phyloP scores from a whole-genome alignment of 2,113 vertebrate species.

The Pavo muticus region DNA sequence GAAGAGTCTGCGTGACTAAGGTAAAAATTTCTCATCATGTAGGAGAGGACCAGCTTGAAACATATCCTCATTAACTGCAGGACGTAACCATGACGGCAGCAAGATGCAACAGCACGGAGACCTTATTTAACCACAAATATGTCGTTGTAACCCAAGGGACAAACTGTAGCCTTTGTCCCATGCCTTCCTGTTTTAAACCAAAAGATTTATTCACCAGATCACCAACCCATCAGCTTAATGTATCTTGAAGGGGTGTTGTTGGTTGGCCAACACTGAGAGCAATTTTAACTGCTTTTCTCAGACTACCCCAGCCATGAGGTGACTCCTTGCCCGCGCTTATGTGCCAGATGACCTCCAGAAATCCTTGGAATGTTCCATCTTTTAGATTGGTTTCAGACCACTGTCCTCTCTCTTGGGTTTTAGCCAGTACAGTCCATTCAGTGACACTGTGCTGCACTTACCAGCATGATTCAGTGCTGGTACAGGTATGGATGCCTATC shows the following conservation, averaged over 20 bases:
- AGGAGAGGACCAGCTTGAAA: conserved; percentile 20
- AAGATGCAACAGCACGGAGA: background rate
- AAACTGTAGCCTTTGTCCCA: background rate
- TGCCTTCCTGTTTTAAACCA: background rate
- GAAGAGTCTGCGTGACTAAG: conserved; percentile 11
- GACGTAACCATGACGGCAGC: background rate
- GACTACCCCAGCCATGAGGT: background rate
- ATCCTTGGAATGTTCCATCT: background rate
- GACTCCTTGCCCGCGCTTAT: background rate
- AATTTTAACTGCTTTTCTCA: background rate
- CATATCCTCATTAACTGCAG: background rate
- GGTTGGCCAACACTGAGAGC: background rate
- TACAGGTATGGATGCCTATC: background rate
- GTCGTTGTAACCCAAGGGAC: background rate
- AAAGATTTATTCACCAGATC: background rate
- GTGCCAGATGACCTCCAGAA: background rate
- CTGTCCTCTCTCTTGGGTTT: background rate
- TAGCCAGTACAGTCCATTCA: too few relatives aligned
- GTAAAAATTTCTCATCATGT: background rate
- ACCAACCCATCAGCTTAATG: background rate
- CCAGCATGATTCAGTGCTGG: background rate
- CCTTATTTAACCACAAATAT: background rate
- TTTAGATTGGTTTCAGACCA: background rate
- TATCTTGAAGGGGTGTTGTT: background rate
- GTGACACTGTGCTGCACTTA: background rate